Percentiles rank a stretch among this genome's conserved stretches.
These are phyloP conservation scores for Cerastis rubricosa DNA, from an alignment of 2,888 invertebrate species.

Conservation along the genomic window DNA sequence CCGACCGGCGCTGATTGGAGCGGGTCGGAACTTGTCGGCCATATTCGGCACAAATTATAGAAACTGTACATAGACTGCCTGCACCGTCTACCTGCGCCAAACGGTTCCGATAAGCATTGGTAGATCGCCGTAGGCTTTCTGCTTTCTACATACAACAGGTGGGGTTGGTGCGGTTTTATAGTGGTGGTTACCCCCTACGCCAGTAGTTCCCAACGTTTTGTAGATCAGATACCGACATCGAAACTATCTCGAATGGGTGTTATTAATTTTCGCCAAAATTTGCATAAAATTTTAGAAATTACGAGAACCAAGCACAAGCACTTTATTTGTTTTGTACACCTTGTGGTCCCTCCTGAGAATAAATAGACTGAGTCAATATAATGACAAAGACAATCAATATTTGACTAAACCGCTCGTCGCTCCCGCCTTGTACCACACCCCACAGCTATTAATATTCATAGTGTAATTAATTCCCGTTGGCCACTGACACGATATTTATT, in stretches of 20 bases:
- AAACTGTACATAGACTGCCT: too few relatives aligned
- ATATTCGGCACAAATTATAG: neutral
- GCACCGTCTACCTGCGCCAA: too few relatives aligned
- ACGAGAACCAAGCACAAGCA: neutral
- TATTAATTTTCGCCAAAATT: too few relatives aligned
- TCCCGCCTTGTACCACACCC: neutral
- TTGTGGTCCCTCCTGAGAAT: neutral
- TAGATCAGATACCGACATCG: too few relatives aligned
- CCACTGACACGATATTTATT: constrained; percentile 56
- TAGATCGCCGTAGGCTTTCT: too few relatives aligned
- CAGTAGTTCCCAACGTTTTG: too few relatives aligned
- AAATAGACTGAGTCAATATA: neutral
- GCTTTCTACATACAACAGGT: too few relatives aligned
- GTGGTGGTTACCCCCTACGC: too few relatives aligned
- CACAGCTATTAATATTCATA: constrained; percentile 64
- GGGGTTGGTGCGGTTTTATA: too few relatives aligned
- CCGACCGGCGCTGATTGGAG: neutral
- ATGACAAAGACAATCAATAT: neutral
- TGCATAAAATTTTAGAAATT: too few relatives aligned
- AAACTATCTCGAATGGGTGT: too few relatives aligned
- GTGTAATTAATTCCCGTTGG: constrained; percentile 61
- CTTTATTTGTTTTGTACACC: neutral
- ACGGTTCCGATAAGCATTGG: too few relatives aligned
- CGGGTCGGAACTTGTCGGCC: neutral
- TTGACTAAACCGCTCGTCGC: neutral